Conservation (phyloP, 2,888 invertebrate genomes). For the Brenthis daphne region DNA sequence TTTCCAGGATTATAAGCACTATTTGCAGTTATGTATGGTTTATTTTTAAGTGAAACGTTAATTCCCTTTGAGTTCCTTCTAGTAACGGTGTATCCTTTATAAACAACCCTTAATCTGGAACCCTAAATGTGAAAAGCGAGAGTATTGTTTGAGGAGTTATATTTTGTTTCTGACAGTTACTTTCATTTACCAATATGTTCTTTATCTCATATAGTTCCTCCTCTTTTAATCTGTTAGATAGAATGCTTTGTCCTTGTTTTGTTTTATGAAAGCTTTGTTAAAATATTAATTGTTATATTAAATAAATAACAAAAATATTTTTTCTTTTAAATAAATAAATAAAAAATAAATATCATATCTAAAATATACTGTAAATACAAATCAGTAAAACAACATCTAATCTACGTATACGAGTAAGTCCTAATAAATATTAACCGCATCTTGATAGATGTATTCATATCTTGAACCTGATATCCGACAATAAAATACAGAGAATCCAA, state of each 20-base stretch:
- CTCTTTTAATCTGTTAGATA: slow-evolving; percentile 14
- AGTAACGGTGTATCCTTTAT: slow-evolving; percentile 28
- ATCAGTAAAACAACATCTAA: slow-evolving; percentile 6
- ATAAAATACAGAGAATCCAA: slow-evolving; percentile 61
- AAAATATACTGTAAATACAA: neutral
- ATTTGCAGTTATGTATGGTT: slow-evolving; percentile 2
- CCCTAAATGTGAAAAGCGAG: slow-evolving; percentile 36
- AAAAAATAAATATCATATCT: neutral
- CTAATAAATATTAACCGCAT: slow-evolving; percentile 43
- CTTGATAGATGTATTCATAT: slow-evolving; percentile 68
- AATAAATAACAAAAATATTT: too few species aligned
- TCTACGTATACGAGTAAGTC: slow-evolving; percentile 7
- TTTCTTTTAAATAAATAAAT: too few species aligned
- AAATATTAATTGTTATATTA: neutral
- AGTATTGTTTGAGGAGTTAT: slow-evolving; percentile 33
- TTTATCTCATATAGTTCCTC: slow-evolving; percentile 15
- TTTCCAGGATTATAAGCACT: slow-evolving; percentile 1
- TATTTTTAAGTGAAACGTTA: slow-evolving; percentile 8
- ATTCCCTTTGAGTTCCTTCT: slow-evolving; percentile 1
- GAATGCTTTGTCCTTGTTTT: neutral
- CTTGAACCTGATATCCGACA: slow-evolving; percentile 58
- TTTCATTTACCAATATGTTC: slow-evolving; percentile 19
- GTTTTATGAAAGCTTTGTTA: neutral
- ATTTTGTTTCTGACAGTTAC: slow-evolving; percentile 31
- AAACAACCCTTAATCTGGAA: slow-evolving; percentile 39